Percentiles rank a stretch among this genome's conserved stretches.
Conservation (phyloP, 2,797 vertebrate species). For the Halcyon smyrnensis region DNA sequence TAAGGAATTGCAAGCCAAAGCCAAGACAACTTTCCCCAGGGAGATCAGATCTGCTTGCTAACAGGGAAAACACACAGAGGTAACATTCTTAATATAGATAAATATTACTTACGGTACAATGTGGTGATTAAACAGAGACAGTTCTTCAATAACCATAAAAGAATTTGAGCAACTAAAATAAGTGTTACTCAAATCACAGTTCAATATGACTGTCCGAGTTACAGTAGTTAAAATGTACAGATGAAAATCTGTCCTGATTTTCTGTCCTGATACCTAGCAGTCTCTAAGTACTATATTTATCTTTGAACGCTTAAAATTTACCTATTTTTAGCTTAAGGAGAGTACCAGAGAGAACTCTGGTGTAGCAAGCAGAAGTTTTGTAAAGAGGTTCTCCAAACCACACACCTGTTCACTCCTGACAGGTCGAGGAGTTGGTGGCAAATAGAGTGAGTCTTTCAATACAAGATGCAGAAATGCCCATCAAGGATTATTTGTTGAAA, state of each 20-base stretch:
- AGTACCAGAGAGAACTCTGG: not conserved
- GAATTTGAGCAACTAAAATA: not conserved
- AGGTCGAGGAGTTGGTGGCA: not conserved
- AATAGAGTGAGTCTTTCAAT: not conserved
- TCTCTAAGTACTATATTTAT: not conserved
- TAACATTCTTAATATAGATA: not conserved
- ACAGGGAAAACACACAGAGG: constrained; percentile 58
- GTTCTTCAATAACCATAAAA: not conserved
- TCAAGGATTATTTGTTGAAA: not conserved
- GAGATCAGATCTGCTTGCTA: constrained; percentile 99
- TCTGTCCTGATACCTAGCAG: not conserved
- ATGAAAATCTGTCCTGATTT: not conserved
- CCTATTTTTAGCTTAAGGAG: not conserved
- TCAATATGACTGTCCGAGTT: not conserved
- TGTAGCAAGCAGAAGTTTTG: not conserved
- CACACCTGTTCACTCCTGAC: not conserved
- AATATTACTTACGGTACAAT: not conserved
- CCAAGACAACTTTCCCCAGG: constrained; percentile 98
- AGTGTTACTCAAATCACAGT: not conserved
- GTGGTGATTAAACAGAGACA: not conserved
- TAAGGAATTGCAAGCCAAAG: constrained; percentile 97
- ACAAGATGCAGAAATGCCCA: not conserved
- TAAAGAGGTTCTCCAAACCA: not conserved
- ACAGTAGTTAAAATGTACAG: not conserved
- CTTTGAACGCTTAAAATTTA: not conserved